A percentile compares a stretch with the other conserved stretches of the same genome.
These are phyloP conservation scores for Drusus annulatus DNA, from an alignment of 1,140 invertebrate species.

Conservation along the genomic window DNA sequence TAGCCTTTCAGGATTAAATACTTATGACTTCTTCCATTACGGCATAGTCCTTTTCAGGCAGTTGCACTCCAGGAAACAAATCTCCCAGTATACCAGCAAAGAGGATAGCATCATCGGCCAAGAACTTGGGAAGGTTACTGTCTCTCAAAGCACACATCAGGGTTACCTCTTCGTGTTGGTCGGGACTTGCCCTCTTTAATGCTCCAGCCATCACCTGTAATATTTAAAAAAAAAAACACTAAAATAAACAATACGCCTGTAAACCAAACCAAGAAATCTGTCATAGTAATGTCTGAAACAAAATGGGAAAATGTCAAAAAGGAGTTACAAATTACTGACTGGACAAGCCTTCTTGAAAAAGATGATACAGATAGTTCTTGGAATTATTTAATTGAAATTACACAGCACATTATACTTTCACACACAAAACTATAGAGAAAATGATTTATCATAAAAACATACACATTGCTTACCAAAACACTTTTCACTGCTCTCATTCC, in stretches of 20 bases:
- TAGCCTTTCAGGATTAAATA: constrained; percentile 47
- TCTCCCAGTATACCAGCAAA: constrained; percentile 92
- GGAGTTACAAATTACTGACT: no score
- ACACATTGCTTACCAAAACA: constrained; percentile 85
- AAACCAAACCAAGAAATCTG: no score
- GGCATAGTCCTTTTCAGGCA: constrained; percentile 86
- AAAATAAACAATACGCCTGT: no score
- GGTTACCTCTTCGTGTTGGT: constrained; percentile 85
- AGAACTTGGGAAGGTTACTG: constrained; percentile 94
- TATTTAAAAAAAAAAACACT: no score
- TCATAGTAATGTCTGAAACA: no score
- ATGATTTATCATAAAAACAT: no score
- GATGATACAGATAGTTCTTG: no score
- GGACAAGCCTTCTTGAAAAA: no score
- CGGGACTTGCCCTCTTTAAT: constrained; percentile 87
- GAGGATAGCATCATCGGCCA: constrained; percentile 87
- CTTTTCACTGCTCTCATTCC: constrained; percentile 92
- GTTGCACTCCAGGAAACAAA: constrained; percentile 87
- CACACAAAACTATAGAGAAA: no score
- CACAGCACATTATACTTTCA: no score
- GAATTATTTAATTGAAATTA: no score
- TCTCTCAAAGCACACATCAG: constrained; percentile 89
- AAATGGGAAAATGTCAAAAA: no score
- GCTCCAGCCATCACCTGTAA: constrained; percentile 87
- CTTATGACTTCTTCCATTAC: constrained; percentile 76